Percentiles rank a stretch among this genome's conserved stretches.
Evolutionary conservation across 2,113 vertebrate genomes (phyloP).

Genomic region (Gila orcuttii): DNA sequence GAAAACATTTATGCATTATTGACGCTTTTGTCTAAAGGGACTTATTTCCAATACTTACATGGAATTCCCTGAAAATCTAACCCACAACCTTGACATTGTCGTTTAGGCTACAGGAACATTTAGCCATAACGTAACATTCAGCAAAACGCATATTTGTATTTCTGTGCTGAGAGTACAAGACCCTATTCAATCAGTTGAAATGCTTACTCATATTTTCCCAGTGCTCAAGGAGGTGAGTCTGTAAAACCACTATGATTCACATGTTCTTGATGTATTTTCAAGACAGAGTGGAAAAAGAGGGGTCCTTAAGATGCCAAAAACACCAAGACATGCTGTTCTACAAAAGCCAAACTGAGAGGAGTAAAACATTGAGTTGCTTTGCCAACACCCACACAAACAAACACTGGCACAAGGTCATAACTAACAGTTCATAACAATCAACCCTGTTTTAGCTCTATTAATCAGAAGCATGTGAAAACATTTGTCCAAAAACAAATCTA

Average conservation of each 20-base stretch:
- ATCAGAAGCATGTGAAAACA: neutral
- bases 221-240: conserved; percentile 23
- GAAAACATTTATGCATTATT: neutral
- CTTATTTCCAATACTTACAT: neutral
- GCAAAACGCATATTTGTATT: neutral
- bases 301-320: conserved; percentile 15
- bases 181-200: neutral
- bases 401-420: neutral
- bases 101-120: too few relatives aligned
- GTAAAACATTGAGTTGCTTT: neutral
- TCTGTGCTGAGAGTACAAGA: neutral
- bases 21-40: neutral
- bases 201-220: conserved; percentile 45
- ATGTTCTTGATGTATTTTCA: conserved; percentile 29
- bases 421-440: neutral
- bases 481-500: neutral
- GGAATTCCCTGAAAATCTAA: too few relatives aligned
- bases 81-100: too few relatives aligned
- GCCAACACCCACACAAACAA: neutral
- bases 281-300: conserved; percentile 5
- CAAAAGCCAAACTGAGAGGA: conserved; percentile 14
- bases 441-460: neutral
- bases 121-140: neutral
- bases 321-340: conserved; percentile 40
- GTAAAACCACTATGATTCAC: conserved; percentile 37